Evolutionary conservation across 2,797 vertebrate species (phyloP).

Genomic region (Pseudomugil tenellus): DNA sequence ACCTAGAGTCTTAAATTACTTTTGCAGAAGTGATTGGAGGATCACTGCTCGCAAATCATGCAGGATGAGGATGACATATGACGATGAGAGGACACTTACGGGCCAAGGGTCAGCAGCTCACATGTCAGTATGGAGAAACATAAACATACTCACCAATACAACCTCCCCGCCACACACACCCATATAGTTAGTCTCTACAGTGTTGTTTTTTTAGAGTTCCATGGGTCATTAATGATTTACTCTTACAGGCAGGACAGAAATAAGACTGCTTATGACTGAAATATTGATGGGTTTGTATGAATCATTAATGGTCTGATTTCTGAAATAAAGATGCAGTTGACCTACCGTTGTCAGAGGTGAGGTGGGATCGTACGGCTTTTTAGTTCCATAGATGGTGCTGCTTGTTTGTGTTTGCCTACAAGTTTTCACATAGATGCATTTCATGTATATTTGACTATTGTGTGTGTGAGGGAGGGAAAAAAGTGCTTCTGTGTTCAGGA

Average conservation of each 20-base stretch:
- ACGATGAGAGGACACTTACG: conserved; percentile 24
- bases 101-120: conserved; percentile 42
- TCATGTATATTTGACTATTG: background rate
- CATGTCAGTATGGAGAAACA: conserved; percentile 31
- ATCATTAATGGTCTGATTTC: conserved; percentile 75
- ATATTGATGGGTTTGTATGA: conserved; percentile 75
- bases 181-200: conserved; percentile 36
- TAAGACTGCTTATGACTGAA: conserved; percentile 78
- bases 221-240: conserved; percentile 76
- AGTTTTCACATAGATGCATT: conserved; percentile 9
- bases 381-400: conserved; percentile 17
- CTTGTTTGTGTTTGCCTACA: background rate
- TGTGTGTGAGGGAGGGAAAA: background rate
- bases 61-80: conserved; percentile 18
- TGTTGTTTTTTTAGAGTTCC: conserved; percentile 75
- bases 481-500: background rate
- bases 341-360: conserved; percentile 70
- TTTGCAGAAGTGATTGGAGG: conserved; percentile 66
- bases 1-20: conserved; percentile 58
- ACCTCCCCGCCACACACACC: conserved; percentile 7
- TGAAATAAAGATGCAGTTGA: conserved; percentile 79
- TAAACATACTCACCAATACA: conserved; percentile 12
- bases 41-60: conserved; percentile 38
- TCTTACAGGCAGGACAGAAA: conserved; percentile 81
- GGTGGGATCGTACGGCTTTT: conserved; percentile 23